Evolutionary conservation across 2,113 vertebrate species (phyloP), one percentile per base, ranked within the genome.

Genomic region (Etheostoma cragini): DNA sequence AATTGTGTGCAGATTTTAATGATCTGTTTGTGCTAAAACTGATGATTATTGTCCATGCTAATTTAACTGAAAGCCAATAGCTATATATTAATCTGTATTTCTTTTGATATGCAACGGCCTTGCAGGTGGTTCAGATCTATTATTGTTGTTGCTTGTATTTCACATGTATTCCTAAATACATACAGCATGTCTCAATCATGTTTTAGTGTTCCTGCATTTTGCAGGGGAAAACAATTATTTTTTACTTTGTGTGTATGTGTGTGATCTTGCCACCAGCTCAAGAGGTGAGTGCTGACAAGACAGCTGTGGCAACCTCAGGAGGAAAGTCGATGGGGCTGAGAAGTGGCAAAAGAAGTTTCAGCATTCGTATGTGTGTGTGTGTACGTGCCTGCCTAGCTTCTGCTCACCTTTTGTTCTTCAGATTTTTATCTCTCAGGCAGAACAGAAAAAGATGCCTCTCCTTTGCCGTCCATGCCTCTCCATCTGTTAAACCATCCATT

Each of bases 401-500:
- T 78, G 26, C 53, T 85, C 63, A 66, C 61, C 67, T 81, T 84
- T 77, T 76, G 67, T 58, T 56, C 65, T 74, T n/a, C 61, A 68
- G 69, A 83, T 83, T 80, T 76, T 67, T 80, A 56, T 85, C 80
- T 80, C 46, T 82, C 26, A 74, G 52, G 73, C 46, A 75, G 68
- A 77, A 65, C 10, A 66, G 58, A 74, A 81, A 81, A 84, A 80
- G 8, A 72, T 71, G 24, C 54, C 14, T 80, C 12, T 68, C 61
- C 45, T 78, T 67, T 76, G 19, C 53, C 33, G 26, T 70, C 2
- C 24, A 35, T 61, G 35, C 50, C 56, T 81, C 71, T 83, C 71
- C 72, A 73, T 78, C 77, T 83, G 75, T 72, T 88, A 69, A 68
- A 78, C 50, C 64, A 87, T 79, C 64, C 78, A 78, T 67, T 82